A percentile compares a stretch with the other conserved stretches of the same genome.
Conservation (phyloP, 2,113 vertebrate genomes). For the Nasalis larvatus region DNA sequence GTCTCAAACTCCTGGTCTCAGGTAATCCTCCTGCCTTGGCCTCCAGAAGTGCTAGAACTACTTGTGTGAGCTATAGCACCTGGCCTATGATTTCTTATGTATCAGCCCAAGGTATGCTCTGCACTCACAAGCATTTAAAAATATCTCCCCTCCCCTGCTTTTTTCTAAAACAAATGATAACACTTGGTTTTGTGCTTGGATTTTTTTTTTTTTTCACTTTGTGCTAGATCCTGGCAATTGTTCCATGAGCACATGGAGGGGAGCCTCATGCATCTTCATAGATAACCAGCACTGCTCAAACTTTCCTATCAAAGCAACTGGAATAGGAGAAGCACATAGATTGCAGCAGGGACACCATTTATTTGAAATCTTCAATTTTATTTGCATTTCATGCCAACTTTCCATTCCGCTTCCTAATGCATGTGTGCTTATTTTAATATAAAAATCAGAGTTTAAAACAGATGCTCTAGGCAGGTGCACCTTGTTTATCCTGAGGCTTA, state of each 20-base stretch:
- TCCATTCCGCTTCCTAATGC: neutral
- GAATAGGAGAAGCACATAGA: neutral
- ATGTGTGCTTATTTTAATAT: neutral
- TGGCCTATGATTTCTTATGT: neutral
- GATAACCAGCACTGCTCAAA: rapidly evolving
- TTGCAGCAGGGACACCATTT: neutral
- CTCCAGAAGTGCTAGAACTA: neutral
- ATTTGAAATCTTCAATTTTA: neutral
- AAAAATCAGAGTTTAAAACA: neutral
- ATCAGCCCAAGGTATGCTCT: neutral
- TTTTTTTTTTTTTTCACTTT: neutral
- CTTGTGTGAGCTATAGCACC: neutral
- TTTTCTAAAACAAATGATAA: neutral
- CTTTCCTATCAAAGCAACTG: neutral
- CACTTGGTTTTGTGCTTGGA: neutral
- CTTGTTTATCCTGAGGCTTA: neutral
- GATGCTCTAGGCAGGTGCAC: neutral
- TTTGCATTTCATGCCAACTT: neutral
- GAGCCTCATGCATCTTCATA: neutral
- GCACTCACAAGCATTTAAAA: neutral
- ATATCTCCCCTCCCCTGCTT: neutral
- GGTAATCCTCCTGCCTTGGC: neutral
- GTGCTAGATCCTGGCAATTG: neutral
- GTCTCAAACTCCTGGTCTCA: neutral
- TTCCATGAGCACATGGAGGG: rapidly evolving